A percentile compares a stretch with the other conserved stretches of the same genome.
These are phyloP conservation scores for Vombatus ursinus DNA, from an alignment of 2,113 vertebrate species.

Conservation along the genomic window DNA sequence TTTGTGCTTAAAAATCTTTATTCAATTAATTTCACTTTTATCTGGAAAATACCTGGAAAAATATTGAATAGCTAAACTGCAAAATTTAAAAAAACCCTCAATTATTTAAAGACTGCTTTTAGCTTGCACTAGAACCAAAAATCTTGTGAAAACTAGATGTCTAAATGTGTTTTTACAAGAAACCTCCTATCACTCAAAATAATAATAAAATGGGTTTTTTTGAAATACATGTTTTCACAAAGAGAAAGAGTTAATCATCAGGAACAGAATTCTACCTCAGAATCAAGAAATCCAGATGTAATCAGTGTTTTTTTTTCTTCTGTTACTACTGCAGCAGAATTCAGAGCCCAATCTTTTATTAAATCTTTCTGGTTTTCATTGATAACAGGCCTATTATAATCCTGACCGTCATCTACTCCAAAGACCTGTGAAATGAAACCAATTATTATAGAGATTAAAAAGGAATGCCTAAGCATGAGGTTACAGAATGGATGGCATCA, in stretches of 20 bases:
- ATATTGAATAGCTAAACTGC: conserved; percentile 26
- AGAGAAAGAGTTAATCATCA: conserved; percentile 76
- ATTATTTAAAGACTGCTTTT: conserved; percentile 21
- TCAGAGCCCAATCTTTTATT: conserved; percentile 87
- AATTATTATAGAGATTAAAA: conserved; percentile 81
- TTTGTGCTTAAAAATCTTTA: conserved; percentile 15
- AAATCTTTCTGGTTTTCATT: conserved; percentile 88
- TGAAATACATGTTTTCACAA: conserved; percentile 42
- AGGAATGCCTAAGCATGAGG: conserved; percentile 73
- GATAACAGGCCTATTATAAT: conserved; percentile 88
- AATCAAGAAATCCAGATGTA: conserved; percentile 86
- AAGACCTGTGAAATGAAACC: conserved; percentile 91
- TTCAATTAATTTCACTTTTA: conserved; percentile 14
- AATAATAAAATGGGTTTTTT: background rate
- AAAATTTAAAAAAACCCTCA: conserved; percentile 14
- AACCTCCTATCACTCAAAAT: conserved; percentile 17
- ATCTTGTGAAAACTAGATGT: conserved; percentile 14
- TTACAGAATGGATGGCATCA: conserved; percentile 74
- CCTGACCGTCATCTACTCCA: conserved; percentile 93
- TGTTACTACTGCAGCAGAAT: conserved; percentile 84
- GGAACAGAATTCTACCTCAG: conserved; percentile 88
- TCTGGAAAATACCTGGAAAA: background rate
- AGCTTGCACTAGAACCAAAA: conserved; percentile 16
- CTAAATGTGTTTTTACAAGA: conserved; percentile 7
- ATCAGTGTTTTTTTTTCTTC: conserved; percentile 87